Base-by-base conservation (phyloP, 2,113 vertebrate genomes). In the Melierax canorus region DNA sequence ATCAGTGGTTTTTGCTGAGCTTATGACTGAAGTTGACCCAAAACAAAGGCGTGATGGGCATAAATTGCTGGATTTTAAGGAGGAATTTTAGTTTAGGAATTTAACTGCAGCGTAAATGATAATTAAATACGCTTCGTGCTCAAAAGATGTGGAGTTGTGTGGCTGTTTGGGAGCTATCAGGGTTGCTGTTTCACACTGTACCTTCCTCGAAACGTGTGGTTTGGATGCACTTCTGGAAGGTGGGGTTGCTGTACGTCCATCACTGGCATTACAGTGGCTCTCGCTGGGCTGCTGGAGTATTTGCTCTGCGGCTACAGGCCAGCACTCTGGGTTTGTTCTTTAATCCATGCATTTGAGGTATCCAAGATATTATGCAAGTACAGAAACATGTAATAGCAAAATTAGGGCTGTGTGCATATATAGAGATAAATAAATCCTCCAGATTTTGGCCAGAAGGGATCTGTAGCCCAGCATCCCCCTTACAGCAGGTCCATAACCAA, bases 191-290 rank as follows among this genome's bases (percentile, higher is more conserved):
- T 72, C 24, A 27, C 59, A 16, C 34, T 5, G 0, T 36, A 9
- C 38, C 72, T 64, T 59, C 29, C 50, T 64, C 2, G 0, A n/a
- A 46, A 23, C 0, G 0, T 16, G 43, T 16, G 51, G 32, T 72
- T 60, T 51, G 59, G 30, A 15, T 55, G 75, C 48, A 6, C 12
- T 1, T 21, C 76, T 80, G 76, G 82, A 55, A 30, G 53, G 4
- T 48, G 48, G 19, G 8, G 32, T 24, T 76, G 36, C 23, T 77
- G 50, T 24, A 2, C 15, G 27, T 15, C 67, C 32, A 0, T n/a
- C 68, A 13, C 29, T 3, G 4, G 29, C 19, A 3, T 30, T 68
- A 11, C 1, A 1, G 62, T n/a, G 62, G 20, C 48, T 50, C 36
- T 17, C 3, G 0, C 6, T 0, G 0, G 15, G 55, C 48, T 62